Evolutionary conservation across 2,113 vertebrate species (phyloP).

Genomic region (Cyrtonyx montezumae): DNA sequence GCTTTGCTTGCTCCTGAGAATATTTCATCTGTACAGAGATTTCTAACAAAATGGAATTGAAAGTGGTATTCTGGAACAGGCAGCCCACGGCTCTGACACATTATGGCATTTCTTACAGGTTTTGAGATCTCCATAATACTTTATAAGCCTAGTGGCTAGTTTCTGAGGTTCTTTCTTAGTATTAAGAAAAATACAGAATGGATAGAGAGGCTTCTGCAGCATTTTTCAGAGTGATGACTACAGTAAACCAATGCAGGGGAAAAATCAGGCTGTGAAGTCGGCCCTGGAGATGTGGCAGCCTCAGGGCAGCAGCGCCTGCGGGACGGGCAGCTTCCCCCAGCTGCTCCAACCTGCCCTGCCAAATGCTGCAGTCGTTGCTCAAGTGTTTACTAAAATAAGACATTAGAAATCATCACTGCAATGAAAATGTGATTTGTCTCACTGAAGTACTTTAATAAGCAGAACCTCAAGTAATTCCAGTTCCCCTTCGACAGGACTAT

Average conservation of each 20-base stretch:
- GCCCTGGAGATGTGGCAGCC: not conserved
- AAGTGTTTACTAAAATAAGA: not conserved
- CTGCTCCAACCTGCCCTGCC: accelerated
- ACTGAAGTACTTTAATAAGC: not conserved
- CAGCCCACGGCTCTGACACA: not conserved
- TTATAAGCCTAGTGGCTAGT: not conserved
- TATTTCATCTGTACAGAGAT: not conserved
- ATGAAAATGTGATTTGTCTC: not conserved
- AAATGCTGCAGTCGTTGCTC: not conserved
- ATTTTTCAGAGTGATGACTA: not conserved
- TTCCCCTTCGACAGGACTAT: not conserved
- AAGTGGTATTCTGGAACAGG: not conserved
- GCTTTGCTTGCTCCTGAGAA: not conserved
- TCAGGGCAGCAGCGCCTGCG: accelerated
- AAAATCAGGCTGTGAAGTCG: accelerated
- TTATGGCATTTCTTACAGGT: accelerated
- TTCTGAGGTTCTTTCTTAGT: not conserved
- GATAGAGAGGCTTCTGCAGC: not conserved
- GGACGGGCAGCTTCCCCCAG: not conserved
- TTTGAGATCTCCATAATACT: not conserved
- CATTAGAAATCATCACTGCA: not conserved
- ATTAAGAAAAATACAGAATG: not conserved
- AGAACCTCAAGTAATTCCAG: not conserved
- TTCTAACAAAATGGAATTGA: not conserved
- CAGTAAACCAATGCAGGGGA: not conserved